phyloP scores from a whole-genome alignment of 2,888 invertebrate species.

The Ceratothoa steindachneri region DNA sequence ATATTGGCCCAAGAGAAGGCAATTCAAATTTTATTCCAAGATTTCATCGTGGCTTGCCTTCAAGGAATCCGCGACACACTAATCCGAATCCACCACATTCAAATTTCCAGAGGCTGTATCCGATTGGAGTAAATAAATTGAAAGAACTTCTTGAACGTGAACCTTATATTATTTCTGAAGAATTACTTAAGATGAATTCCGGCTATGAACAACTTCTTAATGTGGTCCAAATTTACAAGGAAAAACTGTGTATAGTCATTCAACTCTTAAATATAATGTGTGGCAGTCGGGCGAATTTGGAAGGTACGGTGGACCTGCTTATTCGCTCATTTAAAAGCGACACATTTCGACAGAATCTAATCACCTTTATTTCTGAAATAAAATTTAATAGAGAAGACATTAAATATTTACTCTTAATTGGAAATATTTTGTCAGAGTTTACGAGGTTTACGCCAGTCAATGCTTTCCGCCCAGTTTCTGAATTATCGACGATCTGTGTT shows the following conservation, averaged over 20 bases:
- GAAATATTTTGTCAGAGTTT: background rate
- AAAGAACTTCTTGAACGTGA: background rate
- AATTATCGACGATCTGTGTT: background rate
- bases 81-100: too few species aligned
- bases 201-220: background rate
- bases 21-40: too few species aligned
- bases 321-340: background rate
- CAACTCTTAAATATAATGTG: background rate
- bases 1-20: too few species aligned
- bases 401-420: background rate
- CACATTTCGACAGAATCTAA: background rate
- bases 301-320: background rate
- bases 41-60: too few species aligned
- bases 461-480: background rate
- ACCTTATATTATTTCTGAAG: background rate
- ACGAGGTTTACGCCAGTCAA: background rate
- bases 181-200: background rate
- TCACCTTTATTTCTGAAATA: constrained; percentile 4
- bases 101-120: background rate
- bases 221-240: background rate
- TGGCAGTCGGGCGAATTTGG: background rate
- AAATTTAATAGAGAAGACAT: background rate
- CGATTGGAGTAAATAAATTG: background rate
- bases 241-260: background rate
- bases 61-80: too few species aligned